Evolutionary conservation across 2,113 vertebrate species (phyloP), one percentile per base, ranked within the genome.

Genomic region (Ochotona princeps): DNA sequence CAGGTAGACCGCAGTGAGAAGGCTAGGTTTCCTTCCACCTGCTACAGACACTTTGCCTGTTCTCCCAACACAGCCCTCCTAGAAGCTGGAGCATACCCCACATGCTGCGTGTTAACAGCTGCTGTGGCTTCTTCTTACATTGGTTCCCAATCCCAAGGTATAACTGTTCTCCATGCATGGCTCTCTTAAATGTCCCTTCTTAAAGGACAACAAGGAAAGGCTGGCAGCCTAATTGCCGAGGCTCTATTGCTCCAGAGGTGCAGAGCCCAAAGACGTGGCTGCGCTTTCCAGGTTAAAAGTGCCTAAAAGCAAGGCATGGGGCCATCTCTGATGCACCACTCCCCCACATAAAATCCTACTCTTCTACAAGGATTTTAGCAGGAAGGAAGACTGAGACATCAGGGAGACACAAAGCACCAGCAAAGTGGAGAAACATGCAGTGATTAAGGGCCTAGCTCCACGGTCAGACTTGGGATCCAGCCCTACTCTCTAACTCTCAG

Each of bases 151-250:
- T 79, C 87, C 57, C 3, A 93, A 65, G 2, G 3, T 0, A 0
- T 49, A 79, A 49, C 60, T 0, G 0, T 51, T 83, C 12, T 74
- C 69, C 3, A 21, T 0, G 10, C 17, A 57, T 0, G 5, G 76
- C 1, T 32, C 57, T 95, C 63, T 47, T 85, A 92, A 89, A 80
- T 67, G 81, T 9, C 20, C 26, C 54, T 72, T 92, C 28, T 87
- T 86, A 63, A 44, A 44, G 38, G 38, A 44, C 66, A 49, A 87
- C n/a, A 83, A 86, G 80, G 47, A 83, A 83, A 51, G 54, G 78
- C 1, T 11, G 60, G 0, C 82, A 60, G 0, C 1, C 9, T 32
- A 13, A 76, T 10, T 81, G 63, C n/a, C 75, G 93, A 15, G 49
- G 47, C 82, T 44, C 38, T 44, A 44, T 44, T 44, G 38, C 4